Base-by-base conservation (phyloP, 2,888 invertebrate genomes). In the Polietes domitor region DNA sequence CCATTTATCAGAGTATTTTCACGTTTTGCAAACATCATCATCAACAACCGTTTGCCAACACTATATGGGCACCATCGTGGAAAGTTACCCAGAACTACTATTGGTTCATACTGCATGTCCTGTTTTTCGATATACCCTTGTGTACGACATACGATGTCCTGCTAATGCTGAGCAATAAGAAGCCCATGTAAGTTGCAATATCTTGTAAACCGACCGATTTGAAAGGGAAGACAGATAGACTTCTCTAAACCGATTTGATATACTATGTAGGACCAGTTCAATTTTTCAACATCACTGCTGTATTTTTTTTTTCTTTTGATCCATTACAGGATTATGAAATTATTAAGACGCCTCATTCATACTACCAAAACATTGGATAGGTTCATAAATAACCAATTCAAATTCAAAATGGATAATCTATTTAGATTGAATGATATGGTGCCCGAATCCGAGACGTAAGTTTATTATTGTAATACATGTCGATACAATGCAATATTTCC, bases 351-450 rank as follows among this genome's bases (percentile, higher is more conserved):
- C 15, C 10, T 58, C 1, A 26, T 58, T 2, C 26, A 15, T 15
- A 58, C 58, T 2, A 15, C 58, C 17, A 58, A 58, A 24, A 58
- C 58, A 15, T 58, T 58, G 58, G 9, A 26, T 58, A 26, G 15
- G 26, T 58, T 58, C 26, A 6, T 26, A 12, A 58, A 24, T 12
- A 9, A 19, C 4, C 58, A 58, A 24, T 58, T 24, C 15, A 26
- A 15, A 26, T 58, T 58, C 15, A 58, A 58, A 58, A 58, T 26
- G 58, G 58, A 58, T 15, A 58, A 58, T 58, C 15, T 58, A 26
- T 58, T 58, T 58, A 58, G 24, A 58, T 58, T 58, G 58, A 24
- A 58, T 4, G 24, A 58, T 10, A 12, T 58, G 24, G 58, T 58
- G 15, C 58, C 58, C 26, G 26, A 58, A 58, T 1, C 58, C 2